These are phyloP conservation scores for Ectemnius cavifrons DNA, from an alignment of 2,888 invertebrate genomes.

Conservation along the genomic window DNA sequence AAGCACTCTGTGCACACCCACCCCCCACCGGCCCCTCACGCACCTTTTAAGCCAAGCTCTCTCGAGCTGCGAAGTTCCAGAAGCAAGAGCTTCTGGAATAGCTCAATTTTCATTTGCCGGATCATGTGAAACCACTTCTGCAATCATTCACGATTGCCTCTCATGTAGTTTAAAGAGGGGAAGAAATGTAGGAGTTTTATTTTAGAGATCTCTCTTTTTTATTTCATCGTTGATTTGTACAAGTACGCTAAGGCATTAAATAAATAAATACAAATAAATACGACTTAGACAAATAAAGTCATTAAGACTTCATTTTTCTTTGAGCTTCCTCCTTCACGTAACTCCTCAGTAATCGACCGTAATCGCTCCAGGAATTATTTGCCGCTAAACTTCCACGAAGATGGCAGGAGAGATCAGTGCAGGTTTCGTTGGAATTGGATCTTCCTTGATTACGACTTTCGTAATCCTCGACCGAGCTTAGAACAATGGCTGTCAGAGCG, in stretches of 20 bases:
- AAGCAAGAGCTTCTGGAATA: not conserved
- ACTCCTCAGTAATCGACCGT: slow-evolving; percentile 62
- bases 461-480: slow-evolving; percentile 64
- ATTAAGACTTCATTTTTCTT: slow-evolving; percentile 3
- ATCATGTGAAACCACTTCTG: too few species aligned
- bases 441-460: slow-evolving; percentile 38
- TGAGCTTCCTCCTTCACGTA: slow-evolving; percentile 62
- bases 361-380: slow-evolving; percentile 66
- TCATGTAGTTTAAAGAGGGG: too few species aligned
- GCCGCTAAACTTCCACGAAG: slow-evolving; percentile 73
- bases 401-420: slow-evolving; percentile 79
- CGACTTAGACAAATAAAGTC: not conserved
- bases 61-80: not conserved
- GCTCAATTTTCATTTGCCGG: too few species aligned
- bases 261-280: slow-evolving; percentile 3
- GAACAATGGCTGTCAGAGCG: slow-evolving; percentile 60
- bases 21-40: not conserved
- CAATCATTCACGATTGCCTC: too few species aligned
- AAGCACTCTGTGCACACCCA: not conserved
- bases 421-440: slow-evolving; percentile 75
- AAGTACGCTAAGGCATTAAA: not conserved
- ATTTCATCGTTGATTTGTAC: too few species aligned
- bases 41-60: not conserved
- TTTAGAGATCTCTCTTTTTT: too few species aligned
- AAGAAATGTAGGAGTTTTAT: too few species aligned